Base-by-base conservation (phyloP, 2,113 vertebrate species). In the Mystacornis crossleyi region DNA sequence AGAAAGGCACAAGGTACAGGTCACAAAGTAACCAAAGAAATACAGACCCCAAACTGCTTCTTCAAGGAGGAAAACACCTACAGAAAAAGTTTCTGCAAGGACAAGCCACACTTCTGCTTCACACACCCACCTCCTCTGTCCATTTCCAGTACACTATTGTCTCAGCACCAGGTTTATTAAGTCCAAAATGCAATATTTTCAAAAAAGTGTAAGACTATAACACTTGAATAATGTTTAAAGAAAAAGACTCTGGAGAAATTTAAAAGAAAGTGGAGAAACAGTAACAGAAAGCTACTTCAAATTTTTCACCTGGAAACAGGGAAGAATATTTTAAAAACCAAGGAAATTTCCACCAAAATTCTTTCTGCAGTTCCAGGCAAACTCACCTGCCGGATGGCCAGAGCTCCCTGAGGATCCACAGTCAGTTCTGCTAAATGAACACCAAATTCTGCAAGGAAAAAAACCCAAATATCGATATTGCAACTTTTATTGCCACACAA, bases 351-450 rank as follows among this genome's bases (percentile, higher is more conserved):
- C 8, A 70, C 4, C 11, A 29, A 82, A 84, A 58, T 70, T 74
- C 28, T 24, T 88, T 26, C 40, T 67, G 3, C 8, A 15, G 12
- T 24, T 67, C 26, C 29, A 75, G 43, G 45, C 29, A 71, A 58
- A 93, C 98, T 98, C 93, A 99, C 99, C 99, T 99, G 99, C 83
- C 99, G 98, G 82, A 99, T 99, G 43, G 99, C 99, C 38, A 99
- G 98, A 29, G 99, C 99, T 93, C 99, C 99, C 93, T 99, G 99
- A 66, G 99, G 99, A 92, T 99, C 99, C 12, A 99, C 99, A 6
- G 99, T 99, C 94, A 99, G 98, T 93, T 99, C 99, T 95, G 99
- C 99, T 83, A 99, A 97, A 95, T 99, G 99, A 90, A 99, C 99
- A 36, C 99, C 99, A 97, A 99, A 99, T 96, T 99, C 99, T 99